Evolutionary conservation across 2,113 vertebrate species (phyloP), one percentile per base, ranked within the genome.

Genomic region (Daubentonia madagascariensis): DNA sequence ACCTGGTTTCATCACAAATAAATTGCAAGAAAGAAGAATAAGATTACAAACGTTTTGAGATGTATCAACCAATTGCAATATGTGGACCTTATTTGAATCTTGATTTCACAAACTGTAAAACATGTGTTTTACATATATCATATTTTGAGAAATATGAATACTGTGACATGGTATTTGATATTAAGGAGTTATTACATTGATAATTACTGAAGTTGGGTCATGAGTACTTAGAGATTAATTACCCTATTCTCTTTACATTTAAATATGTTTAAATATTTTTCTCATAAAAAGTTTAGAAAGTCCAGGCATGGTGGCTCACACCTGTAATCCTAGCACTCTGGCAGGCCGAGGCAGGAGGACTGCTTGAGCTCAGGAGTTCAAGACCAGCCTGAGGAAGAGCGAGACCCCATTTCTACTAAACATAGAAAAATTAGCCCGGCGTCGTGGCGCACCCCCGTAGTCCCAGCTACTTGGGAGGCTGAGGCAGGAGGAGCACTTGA

Each of bases 91-190:
- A 68, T 20, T 45, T 48, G 37, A 59, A 86, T 61, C 43, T 95
- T 73, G 61, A 80, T 86, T 28, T 52, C 54, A 65, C 63, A 87
- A 54, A 85, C 18, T n/a, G 1, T 79, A 32, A 75, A 75, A 50
- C 25, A 17, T 12, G 14, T 87, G 13, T 81, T 18, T 48, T 92
- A 72, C 67, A 52, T 28, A 20, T 50, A 48, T 80, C 63, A 70
- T 8, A 43, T 65, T 75, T 76, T 91, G 48, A 85, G 48, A 85
- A 76, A 78, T 85, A 40, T 63, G 6, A 93, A 81, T n/a, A 73
- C 10, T 73, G 20, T 65, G 40, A 68, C 37, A 37, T 54, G 40
- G 4, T n/a, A 54, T 52, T 94, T 81, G 79, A 23, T 68, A 2
- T 35, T 65, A 65, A 72, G 37, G n/a, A 61, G 52, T 78, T 67